Base-by-base conservation (phyloP, 2,797 vertebrate species). In the Amblyopsis hoosieri region DNA sequence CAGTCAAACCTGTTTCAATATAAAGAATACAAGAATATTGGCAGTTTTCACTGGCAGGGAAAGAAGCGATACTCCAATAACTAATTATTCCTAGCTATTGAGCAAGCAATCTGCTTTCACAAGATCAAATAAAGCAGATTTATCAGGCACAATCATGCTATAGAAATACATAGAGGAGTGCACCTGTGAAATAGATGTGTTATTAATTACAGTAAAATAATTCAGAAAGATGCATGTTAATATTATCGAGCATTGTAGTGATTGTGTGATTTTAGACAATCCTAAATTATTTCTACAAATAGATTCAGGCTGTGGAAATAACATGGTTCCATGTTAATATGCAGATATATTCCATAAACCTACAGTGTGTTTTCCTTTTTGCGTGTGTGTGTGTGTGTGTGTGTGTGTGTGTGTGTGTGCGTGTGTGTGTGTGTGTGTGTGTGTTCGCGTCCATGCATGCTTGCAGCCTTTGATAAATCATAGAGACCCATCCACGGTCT, bases 51-150 rank as follows among this genome's bases (percentile, higher is more conserved):
- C 59, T 12, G 23, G 54, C 65, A 71, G 47, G 46, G 59, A 82
- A 75, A 78, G 59, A 62, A 76, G 15, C 31, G 63, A 68, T 81
- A 64, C 66, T 78, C 70, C 64, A 45, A 49, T 79, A 71, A 55
- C 62, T 83, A 82, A 89, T 86, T 75, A 88, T 73, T 65, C 71
- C 85, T 85, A 72, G 66, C 78, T 69, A 75, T 75, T 76, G 55
- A 66, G 75, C 74, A 63, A 4, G 12, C 67, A 64, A 60, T 45
- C 58, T 45, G 55, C 69, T 64, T 60, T 67, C 61, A 56, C 57
- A 67, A 72, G 73, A 67, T 78, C 61, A 80, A 83, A 78, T 63
- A 64, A 47, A 48, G n/a, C 3, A 10, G n/a, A 48, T 12, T 12
- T 12, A 48, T n/a, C 9, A 48, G n/a, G n/a, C 47, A 48, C 3